phyloP scores from a whole-genome alignment of 30 jellyfish, hydroid and myxozoan genomes.

The Nemopilema nomurai region DNA sequence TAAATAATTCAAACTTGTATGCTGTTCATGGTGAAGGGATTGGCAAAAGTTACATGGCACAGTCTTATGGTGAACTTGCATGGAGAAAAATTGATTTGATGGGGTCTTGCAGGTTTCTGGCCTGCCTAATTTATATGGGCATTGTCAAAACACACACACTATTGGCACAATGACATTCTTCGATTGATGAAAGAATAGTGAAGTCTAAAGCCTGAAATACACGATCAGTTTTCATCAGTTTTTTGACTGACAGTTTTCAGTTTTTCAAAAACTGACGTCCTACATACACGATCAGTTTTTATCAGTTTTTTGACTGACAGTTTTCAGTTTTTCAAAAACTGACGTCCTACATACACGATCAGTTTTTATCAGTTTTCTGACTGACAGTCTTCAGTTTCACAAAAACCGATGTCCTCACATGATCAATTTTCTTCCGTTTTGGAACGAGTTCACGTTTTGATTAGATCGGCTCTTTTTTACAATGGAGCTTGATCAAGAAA shows the following conservation, averaged over 20 bases:
- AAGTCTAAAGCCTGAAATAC: slow-evolving; percentile 8
- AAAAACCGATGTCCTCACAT: not conserved
- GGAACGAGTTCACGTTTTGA: not conserved
- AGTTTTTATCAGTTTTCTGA: slow-evolving; percentile 1
- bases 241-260: slow-evolving; percentile 20
- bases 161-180: too few relatives aligned
- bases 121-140: not conserved
- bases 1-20: slow-evolving; percentile 10
- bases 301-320: slow-evolving; percentile 18
- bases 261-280: slow-evolving; percentile 17
- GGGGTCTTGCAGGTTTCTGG: slow-evolving; percentile 5
- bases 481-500: not conserved
- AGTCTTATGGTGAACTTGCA: slow-evolving; percentile 11
- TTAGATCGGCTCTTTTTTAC: not conserved
- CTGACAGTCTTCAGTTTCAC: not conserved
- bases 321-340: slow-evolving; percentile 16
- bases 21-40: slow-evolving; percentile 33
- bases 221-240: slow-evolving; percentile 10
- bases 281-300: slow-evolving; percentile 11
- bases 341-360: slow-evolving; percentile 17
- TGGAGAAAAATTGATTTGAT: slow-evolving; percentile 11
- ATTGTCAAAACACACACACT: too few relatives aligned
- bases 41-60: slow-evolving; percentile 23
- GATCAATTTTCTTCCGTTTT: not conserved
- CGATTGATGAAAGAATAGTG: not conserved